Percentiles rank a stretch among this genome's conserved stretches.
Conservation (phyloP, 2,888 invertebrate species). For the Didymodactylos carnosus region DNA sequence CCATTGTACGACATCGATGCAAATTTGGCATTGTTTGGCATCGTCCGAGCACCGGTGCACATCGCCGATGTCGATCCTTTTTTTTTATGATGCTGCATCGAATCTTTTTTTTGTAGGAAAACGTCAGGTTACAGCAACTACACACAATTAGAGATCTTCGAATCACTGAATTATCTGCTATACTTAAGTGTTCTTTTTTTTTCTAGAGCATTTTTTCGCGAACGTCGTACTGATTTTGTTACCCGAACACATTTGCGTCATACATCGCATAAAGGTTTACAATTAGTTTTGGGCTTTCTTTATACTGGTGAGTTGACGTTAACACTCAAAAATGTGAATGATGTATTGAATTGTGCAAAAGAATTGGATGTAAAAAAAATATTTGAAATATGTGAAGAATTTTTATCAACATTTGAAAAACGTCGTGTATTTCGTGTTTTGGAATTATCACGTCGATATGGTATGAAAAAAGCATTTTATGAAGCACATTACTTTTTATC, state of each 20-base stretch:
- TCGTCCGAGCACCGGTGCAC: no score
- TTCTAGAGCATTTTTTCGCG: not conserved
- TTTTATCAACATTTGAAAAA: constrained; percentile 6
- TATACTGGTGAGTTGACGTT: constrained; percentile 1
- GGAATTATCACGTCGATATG: not conserved
- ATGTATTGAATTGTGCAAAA: constrained; percentile 3
- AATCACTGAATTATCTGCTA: no score
- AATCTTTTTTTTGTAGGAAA: no score
- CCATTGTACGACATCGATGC: no score
- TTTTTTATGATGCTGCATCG: no score
- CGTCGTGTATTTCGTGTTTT: constrained; percentile 3
- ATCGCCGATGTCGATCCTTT: no score
- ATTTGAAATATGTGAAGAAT: constrained; percentile 4
- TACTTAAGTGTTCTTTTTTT: not conserved
- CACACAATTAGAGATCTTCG: no score
- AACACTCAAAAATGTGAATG: not conserved
- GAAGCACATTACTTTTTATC: constrained; percentile 3
- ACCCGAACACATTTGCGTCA: constrained; percentile 1
- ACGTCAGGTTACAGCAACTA: no score
- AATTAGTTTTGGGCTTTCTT: not conserved
- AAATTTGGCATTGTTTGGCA: no score
- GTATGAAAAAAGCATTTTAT: constrained; percentile 6
- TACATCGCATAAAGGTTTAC: not conserved
- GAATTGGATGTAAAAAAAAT: constrained; percentile 6
- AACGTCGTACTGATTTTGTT: constrained; percentile 6